Percentiles rank a stretch among this genome's conserved stretches.
Conservation (phyloP, 2,888 invertebrate genomes). For the Silvanus unidentatus region DNA sequence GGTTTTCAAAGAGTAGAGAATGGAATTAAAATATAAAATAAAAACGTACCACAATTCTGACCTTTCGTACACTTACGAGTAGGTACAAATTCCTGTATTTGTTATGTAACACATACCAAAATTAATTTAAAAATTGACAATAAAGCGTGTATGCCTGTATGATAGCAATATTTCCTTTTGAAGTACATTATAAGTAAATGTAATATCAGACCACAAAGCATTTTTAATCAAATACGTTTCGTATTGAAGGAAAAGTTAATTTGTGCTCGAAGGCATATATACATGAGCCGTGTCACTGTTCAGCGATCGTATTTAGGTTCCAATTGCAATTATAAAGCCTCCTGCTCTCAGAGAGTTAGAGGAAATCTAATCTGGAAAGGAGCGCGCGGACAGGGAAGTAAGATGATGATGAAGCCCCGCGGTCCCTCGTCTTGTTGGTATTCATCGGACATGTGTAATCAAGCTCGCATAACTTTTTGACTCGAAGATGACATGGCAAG, state of each 20-base stretch:
- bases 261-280: constrained; percentile 17
- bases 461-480: constrained; percentile 31
- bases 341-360: constrained; percentile 8
- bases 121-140: too few species aligned
- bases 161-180: constrained; percentile 15
- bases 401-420: constrained; percentile 24
- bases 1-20: too few species aligned
- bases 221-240: constrained; percentile 30
- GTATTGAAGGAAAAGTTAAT: constrained; percentile 29
- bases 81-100: too few species aligned
- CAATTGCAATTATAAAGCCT: constrained; percentile 21
- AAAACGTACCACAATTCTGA: too few species aligned
- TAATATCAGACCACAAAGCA: constrained; percentile 24
- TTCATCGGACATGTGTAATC: constrained; percentile 36
- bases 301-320: constrained; percentile 18
- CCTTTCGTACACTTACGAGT: too few species aligned
- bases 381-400: constrained; percentile 14
- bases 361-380: constrained; percentile 23
- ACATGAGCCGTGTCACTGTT: constrained; percentile 15
- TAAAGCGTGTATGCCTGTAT: too few species aligned
- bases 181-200: constrained; percentile 19
- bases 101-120: too few species aligned
- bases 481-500: too few species aligned
- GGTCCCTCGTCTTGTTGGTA: constrained; percentile 35
- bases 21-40: too few species aligned